Conservation (phyloP, 2,797 vertebrate genomes). For the Malurus leucopterus region DNA sequence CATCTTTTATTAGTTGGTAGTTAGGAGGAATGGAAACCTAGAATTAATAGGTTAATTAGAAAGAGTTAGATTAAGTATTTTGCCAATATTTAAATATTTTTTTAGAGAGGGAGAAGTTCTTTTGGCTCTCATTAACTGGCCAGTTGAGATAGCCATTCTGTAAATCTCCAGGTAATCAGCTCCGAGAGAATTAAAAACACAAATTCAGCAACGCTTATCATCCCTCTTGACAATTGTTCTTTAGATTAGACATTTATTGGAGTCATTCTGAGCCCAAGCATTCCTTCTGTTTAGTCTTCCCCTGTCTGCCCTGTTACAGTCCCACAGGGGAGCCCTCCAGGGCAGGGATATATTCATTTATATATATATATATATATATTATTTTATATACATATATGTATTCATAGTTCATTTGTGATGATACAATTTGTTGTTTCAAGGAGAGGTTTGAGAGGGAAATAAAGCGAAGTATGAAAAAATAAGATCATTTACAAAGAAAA, state of each 20-base stretch:
- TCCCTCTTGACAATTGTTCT: not conserved
- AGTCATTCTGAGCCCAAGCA: not conserved
- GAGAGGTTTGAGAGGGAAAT: not conserved
- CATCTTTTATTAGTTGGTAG: not conserved
- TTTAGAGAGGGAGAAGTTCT: not conserved
- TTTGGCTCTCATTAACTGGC: not conserved
- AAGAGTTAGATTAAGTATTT: slow-evolving; percentile 7
- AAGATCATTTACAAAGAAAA: not conserved
- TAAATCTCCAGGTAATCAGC: not conserved
- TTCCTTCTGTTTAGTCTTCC: accelerated
- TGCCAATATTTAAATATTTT: not conserved
- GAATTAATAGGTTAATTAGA: slow-evolving; percentile 10
- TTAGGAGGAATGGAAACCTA: not conserved
- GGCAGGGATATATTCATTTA: no score
- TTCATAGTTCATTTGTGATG: not conserved
- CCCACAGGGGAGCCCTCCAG: no score
- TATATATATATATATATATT: no score
- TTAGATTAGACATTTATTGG: not conserved
- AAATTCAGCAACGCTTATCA: accelerated
- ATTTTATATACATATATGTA: no score
- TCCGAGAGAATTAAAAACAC: not conserved
- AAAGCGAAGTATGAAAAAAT: not conserved
- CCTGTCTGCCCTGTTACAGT: not conserved
- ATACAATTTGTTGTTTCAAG: not conserved
- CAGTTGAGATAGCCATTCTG: not conserved